Evolutionary conservation across 2,797 vertebrate genomes (phyloP), one percentile per base, ranked within the genome.

Genomic region (Platalea minor): DNA sequence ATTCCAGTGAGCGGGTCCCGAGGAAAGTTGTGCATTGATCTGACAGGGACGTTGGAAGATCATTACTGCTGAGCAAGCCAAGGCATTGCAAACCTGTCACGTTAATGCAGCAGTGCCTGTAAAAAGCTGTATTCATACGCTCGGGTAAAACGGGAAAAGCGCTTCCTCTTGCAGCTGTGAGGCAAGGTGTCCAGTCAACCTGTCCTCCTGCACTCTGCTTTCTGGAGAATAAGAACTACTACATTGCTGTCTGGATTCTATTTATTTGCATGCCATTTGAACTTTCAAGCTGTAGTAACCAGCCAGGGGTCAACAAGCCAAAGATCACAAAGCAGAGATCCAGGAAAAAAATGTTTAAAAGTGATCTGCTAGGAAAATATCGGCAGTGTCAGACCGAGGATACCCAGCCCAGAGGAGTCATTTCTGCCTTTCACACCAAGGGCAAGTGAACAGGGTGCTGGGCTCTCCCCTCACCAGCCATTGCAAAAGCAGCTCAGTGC

Each of bases 61-160:
- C 92, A 77, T 93, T 92, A 91, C 69, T 94, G 88, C 95, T 80
- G 73, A 94, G 85, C 89, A 93, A 93, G 87, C 50, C 54, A 29
- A 53, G 76, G 57, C 20, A 2, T 83, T 93, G 87, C 92, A 88
- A 88, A 85, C 57, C 76, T 95, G 94, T 89, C 92, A 88, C 7
- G 1, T 74, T 92, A 84, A 46, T 0, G 3, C 70, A 79, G 74
- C 74, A 41, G 86, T 56, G 77, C 75, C 92, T 91, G 72, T 88
- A 69, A 82, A 92, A 91, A 93, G 81, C 79, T 81, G 48, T 60
- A 39, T 57, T 89, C 68, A 0, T 35, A 5, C 0, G 0, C 57
- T 89, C 41, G 43, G 46, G 24, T 75, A 39, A 85, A 54, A 85
- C 54, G n/a, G 35, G 41, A 80, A 68, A 68, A 88, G 31, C 5